Conservation (phyloP, 2,797 vertebrate genomes). For the Crossoptilon crossoptilon region DNA sequence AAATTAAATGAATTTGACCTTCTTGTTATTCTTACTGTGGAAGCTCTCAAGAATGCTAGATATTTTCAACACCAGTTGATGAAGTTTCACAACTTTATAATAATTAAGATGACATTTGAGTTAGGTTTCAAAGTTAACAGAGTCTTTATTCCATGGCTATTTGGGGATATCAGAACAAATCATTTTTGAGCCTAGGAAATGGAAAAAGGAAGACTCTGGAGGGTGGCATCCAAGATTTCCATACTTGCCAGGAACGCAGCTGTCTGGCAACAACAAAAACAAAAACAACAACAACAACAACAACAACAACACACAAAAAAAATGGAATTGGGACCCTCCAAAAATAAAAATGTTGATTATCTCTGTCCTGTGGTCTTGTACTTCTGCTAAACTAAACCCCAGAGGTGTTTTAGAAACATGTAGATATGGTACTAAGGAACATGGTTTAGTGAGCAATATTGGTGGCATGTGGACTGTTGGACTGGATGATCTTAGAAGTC, state of each 20-base stretch:
- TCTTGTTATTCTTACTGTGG: not conserved
- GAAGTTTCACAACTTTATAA: not conserved
- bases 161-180: not conserved
- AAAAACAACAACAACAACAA: no score
- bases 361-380: not conserved
- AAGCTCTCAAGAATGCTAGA: not conserved
- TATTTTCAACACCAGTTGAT: not conserved
- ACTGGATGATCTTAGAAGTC: no score
- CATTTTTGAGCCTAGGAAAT: not conserved
- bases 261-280: not conserved
- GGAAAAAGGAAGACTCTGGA: not conserved
- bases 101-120: not conserved
- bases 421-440: no score
- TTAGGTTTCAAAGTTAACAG: not conserved
- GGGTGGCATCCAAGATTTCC: not conserved
- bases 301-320: no score
- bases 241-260: fast-evolving
- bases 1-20: not conserved
- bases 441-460: no score
- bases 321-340: not conserved
- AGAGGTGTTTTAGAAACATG: no score
- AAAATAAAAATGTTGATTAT: not conserved
- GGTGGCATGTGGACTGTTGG: no score
- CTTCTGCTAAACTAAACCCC: no score
- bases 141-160: not conserved